Conservation (phyloP, 2,888 invertebrate species). For the Noctua pronuba region DNA sequence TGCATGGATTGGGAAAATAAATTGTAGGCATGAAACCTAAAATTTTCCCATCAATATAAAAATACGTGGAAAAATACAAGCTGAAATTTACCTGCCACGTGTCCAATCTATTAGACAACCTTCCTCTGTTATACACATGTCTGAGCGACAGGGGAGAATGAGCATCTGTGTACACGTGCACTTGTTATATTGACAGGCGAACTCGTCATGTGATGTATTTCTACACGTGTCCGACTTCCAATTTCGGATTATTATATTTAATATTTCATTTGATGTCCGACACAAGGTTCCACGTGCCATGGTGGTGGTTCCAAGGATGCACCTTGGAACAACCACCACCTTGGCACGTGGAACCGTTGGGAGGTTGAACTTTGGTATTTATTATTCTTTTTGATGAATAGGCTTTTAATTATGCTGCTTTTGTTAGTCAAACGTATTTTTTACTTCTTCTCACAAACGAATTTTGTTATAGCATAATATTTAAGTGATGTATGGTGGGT, state of each 20-base stretch:
- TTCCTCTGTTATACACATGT: not conserved
- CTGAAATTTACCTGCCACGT: not conserved
- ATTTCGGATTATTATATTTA: not conserved
- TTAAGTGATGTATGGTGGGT: not conserved
- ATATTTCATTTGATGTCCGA: not conserved
- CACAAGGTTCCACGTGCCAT: not conserved
- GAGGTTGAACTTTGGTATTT: not conserved
- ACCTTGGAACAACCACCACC: too few species aligned
- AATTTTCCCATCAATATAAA: not conserved
- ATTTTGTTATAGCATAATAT: not conserved
- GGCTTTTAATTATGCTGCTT: not conserved
- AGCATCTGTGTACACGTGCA: not conserved
- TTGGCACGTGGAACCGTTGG: too few species aligned
- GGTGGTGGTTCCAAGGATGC: too few species aligned
- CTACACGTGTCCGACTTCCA: not conserved
- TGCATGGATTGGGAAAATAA: too few species aligned
- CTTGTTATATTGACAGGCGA: not conserved
- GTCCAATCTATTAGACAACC: not conserved
- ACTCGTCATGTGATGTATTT: not conserved
- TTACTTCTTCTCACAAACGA: not conserved
- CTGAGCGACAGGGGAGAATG: not conserved
- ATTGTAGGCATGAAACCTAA: not conserved
- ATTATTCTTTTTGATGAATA: not conserved
- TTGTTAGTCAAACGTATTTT: not conserved
- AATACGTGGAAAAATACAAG: not conserved